phyloP scores from a whole-genome alignment of 92 coral and sea anemone species.

The Palythoa grandis region DNA sequence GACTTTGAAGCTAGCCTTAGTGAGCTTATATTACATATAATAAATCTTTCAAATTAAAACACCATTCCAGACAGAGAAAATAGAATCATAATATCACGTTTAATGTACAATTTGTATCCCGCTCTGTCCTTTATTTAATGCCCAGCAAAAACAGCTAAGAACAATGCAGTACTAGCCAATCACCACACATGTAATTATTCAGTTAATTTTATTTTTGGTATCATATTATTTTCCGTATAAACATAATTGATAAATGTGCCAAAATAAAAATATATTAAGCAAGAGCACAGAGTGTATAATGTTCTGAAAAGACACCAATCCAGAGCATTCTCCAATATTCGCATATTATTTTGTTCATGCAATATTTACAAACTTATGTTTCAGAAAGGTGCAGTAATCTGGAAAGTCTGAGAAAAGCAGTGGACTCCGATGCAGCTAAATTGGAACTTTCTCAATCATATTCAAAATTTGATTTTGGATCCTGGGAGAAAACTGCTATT shows the following conservation, averaged over 20 bases:
- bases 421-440: neutral
- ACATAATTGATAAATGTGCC: neutral
- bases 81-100: neutral
- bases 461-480: too few relatives aligned
- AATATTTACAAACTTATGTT: neutral
- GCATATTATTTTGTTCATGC: neutral
- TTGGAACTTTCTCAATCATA: neutral
- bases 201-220: neutral
- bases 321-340: neutral
- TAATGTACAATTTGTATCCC: neutral
- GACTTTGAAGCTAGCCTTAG: neutral
- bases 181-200: neutral
- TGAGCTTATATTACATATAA: neutral
- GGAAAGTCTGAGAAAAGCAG: neutral
- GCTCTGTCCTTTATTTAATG: neutral
- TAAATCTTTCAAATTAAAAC: slow-evolving; percentile 1
- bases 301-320: neutral
- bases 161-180: neutral
- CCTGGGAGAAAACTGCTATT: too few relatives aligned
- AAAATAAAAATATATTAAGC: neutral
- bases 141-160: neutral
- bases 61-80: neutral
- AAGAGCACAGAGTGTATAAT: neutral
- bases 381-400: slow-evolving; percentile 16
- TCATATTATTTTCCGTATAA: neutral